Evolutionary conservation across 2,888 invertebrate genomes (phyloP).

Genomic region (Pterostichus madidus): DNA sequence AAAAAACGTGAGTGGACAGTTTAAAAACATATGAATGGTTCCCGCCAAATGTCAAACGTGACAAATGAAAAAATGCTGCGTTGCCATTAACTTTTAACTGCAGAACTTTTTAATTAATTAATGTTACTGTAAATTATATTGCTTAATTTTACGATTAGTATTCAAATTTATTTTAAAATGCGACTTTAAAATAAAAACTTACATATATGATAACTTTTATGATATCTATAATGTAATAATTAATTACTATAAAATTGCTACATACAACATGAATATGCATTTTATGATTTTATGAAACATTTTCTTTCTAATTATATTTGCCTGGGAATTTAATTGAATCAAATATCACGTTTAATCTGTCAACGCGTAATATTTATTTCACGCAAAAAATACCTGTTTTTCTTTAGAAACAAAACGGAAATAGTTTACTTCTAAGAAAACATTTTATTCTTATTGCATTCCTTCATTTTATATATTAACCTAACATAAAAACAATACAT

Average conservation of each 20-base stretch:
- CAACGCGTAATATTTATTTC: neutral
- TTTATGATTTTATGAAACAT: conserved; percentile 26
- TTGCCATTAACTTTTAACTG: no score
- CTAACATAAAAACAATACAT: no score
- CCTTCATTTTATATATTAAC: neutral
- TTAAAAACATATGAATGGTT: neutral
- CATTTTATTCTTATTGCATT: neutral
- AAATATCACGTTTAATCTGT: conserved; percentile 27
- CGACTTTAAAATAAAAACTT: neutral
- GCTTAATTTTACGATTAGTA: neutral
- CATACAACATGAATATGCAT: conserved; percentile 34
- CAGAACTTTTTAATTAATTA: neutral
- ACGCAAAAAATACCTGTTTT: conserved; percentile 24
- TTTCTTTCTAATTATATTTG: conserved; percentile 26
- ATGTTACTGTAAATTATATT: neutral
- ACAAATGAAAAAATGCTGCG: neutral
- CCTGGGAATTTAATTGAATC: conserved; percentile 17
- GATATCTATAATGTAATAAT: conserved; percentile 13
- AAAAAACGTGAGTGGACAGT: conserved; percentile 9
- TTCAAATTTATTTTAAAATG: neutral
- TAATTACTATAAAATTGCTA: conserved; percentile 27
- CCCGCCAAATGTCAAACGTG: conserved; percentile 10
- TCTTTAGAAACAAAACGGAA: conserved; percentile 14
- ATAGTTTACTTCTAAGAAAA: conserved; percentile 10
- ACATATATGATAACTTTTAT: conserved; percentile 16